A percentile compares a stretch with the other conserved stretches of the same genome.
phyloP scores from a whole-genome alignment of 1,140 invertebrate species.

The Drosophila ficusphila region DNA sequence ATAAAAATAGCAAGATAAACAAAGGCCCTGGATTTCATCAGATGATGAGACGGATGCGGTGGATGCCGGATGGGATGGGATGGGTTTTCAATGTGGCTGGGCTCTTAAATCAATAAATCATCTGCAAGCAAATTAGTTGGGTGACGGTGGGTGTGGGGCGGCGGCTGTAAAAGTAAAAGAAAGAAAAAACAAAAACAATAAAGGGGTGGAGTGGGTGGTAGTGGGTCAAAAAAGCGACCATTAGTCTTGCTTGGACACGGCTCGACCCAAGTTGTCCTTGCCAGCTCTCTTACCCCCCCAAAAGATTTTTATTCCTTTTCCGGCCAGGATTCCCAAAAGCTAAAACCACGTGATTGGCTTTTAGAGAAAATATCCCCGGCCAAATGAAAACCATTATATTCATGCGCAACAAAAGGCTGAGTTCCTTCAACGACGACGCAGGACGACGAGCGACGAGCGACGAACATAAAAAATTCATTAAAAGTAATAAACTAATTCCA shows the following conservation, averaged over 20 bases:
- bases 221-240: constrained; percentile 36
- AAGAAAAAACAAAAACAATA: background rate
- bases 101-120: constrained; percentile 80
- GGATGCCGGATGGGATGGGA: background rate
- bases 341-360: constrained; percentile 74
- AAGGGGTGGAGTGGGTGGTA: background rate
- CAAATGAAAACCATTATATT: constrained; percentile 73
- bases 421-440: background rate
- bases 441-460: constrained; percentile 3
- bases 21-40: constrained; percentile 12
- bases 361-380: constrained; percentile 22
- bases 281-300: background rate
- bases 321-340: constrained; percentile 1
- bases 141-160: constrained; percentile 3
- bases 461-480: constrained; percentile 84
- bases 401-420: constrained; percentile 63
- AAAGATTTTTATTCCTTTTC: constrained; percentile 19
- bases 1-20: constrained; percentile 46
- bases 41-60: background rate
- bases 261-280: constrained; percentile 26
- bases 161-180: no score
- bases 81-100: constrained; percentile 11
- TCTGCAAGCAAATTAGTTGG: constrained; percentile 81
- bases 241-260: constrained; percentile 80
- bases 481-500: constrained; percentile 85